Evolutionary conservation across 1,140 invertebrate genomes (phyloP).

Genomic region (Hirudo medicinalis): DNA sequence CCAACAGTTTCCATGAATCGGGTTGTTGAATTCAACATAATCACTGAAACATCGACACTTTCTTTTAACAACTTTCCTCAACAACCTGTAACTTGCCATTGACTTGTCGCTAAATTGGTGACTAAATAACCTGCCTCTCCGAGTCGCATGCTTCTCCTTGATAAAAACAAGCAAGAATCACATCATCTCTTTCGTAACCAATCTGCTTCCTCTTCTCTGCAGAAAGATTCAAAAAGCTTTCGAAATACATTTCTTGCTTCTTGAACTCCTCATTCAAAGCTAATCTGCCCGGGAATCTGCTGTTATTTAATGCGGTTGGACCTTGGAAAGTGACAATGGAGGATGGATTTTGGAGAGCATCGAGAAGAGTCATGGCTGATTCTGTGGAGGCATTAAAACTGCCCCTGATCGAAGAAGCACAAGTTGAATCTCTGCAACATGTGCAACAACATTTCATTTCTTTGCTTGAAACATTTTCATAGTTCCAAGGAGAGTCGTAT

Average conservation of each 20-base stretch:
- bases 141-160: not conserved
- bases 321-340: not conserved
- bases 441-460: not conserved
- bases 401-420: not conserved
- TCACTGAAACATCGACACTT: slow-evolving; percentile 17
- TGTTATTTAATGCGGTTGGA: not conserved
- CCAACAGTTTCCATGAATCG: slow-evolving; percentile 23
- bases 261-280: slow-evolving; percentile 2
- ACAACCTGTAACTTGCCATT: not conserved
- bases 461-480: not conserved
- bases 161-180: slow-evolving; percentile 7
- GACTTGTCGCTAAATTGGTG: not conserved
- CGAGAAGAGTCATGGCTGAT: not conserved
- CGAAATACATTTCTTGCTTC: slow-evolving; percentile 4
- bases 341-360: not conserved
- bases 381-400: not conserved
- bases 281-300: not conserved
- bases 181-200: not conserved
- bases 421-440: not conserved
- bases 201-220: not conserved
- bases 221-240: not conserved
- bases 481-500: not conserved
- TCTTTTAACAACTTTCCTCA: not conserved
- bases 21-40: slow-evolving; percentile 20
- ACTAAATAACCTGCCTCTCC: not conserved